Percentiles rank a stretch among this genome's conserved stretches.
These are phyloP conservation scores for Ceraclea dissimilis DNA, from an alignment of 2,888 invertebrate genomes.

Conservation along the genomic window DNA sequence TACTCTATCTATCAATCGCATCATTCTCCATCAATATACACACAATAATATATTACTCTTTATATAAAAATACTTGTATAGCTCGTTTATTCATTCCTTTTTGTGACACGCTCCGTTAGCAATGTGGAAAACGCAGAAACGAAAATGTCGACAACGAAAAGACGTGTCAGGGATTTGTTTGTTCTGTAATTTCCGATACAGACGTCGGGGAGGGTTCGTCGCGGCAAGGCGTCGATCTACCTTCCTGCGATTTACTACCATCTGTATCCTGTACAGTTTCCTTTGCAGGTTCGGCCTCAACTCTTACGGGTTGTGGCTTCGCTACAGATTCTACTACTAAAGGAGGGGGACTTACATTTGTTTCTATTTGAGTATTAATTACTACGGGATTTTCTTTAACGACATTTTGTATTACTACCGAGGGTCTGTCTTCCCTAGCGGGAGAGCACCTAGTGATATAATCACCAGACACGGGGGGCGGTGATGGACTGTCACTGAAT, in stretches of 20 bases:
- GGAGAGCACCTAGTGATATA: no score
- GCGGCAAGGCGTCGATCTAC: slow-evolving; percentile 23
- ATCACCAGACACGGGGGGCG: neutral
- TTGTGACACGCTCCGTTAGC: slow-evolving; percentile 17
- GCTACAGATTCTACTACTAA: no score
- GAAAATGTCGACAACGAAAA: slow-evolving; percentile 21
- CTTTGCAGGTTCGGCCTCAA: slow-evolving; percentile 2
- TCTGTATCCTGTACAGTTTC: neutral
- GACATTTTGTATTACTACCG: neutral
- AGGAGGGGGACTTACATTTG: no score
- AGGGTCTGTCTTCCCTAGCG: no score
- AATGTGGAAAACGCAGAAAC: slow-evolving; percentile 7
- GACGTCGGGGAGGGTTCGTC: slow-evolving; percentile 14
- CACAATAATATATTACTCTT: neutral
- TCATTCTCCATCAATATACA: neutral
- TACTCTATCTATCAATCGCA: neutral
- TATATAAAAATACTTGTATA: slow-evolving; percentile 1
- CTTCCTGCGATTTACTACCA: slow-evolving; percentile 11
- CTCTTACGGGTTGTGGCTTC: no score
- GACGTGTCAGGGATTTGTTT: slow-evolving; percentile 19
- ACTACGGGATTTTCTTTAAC: neutral
- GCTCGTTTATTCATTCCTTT: slow-evolving; percentile 24
- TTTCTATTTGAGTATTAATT: slow-evolving; percentile 6
- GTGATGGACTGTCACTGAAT: neutral
- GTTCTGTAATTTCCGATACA: slow-evolving; percentile 6